Conservation (phyloP, 2,797 vertebrate species). For the Heteromormyrus szaboi region DNA sequence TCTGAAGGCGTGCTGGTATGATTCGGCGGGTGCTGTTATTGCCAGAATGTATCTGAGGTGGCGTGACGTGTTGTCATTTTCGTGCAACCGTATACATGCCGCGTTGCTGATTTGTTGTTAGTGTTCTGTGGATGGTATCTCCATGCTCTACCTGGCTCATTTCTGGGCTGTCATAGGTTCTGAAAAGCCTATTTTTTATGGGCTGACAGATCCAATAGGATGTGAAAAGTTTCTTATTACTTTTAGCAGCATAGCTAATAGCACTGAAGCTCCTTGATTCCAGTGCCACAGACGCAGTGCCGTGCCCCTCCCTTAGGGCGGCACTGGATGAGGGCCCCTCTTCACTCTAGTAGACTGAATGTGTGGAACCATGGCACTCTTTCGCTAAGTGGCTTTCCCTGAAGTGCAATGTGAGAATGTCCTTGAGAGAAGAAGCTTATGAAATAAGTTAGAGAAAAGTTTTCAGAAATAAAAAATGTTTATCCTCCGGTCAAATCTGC, state of each 20-base stretch:
- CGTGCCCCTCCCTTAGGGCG: not conserved
- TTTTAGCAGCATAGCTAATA: conserved; percentile 37
- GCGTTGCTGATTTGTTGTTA: conserved; percentile 28
- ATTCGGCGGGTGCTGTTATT: not conserved
- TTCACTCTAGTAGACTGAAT: not conserved
- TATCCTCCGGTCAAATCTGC: conserved; percentile 27
- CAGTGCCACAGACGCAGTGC: not conserved
- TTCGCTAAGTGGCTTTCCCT: not conserved
- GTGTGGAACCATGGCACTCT: not conserved
- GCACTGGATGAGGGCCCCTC: not conserved
- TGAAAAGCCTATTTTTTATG: conserved; percentile 33
- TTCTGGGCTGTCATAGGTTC: conserved; percentile 5
- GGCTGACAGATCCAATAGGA: conserved; percentile 56
- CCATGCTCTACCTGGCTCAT: conserved; percentile 34
- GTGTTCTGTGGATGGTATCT: conserved; percentile 40
- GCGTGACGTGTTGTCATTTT: not conserved
- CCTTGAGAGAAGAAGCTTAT: not conserved
- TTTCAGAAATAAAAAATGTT: not conserved
- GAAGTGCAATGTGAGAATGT: not conserved
- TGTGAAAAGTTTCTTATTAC: conserved; percentile 49
- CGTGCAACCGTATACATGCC: not conserved
- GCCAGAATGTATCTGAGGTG: not conserved
- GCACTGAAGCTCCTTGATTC: not conserved
- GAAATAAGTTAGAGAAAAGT: not conserved
- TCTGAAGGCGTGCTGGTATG: not conserved